Conservation (phyloP, 2,113 vertebrate genomes). For the Dipodomys merriami region DNA sequence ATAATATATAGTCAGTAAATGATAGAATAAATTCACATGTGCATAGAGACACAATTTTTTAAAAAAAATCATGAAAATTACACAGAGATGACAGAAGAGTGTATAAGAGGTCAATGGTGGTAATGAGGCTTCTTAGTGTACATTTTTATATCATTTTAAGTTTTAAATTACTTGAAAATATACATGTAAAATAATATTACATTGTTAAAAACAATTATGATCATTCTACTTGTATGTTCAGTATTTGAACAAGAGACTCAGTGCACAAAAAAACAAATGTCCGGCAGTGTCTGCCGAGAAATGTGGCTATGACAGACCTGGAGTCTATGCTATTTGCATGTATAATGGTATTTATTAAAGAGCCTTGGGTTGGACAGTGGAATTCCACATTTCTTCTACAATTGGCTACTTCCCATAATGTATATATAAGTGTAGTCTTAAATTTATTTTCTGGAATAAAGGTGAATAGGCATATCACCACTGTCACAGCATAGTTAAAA, state of each 20-base stretch:
- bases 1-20: no score
- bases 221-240: background rate
- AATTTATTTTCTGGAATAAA: slow-evolving; percentile 42
- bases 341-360: background rate
- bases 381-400: background rate
- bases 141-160: slow-evolving; percentile 11
- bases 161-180: slow-evolving; percentile 34
- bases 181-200: background rate
- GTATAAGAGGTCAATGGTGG: background rate
- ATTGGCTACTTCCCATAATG: background rate
- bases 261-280: background rate
- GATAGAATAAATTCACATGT: background rate
- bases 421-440: slow-evolving; percentile 25
- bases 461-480: background rate
- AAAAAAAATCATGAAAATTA: background rate
- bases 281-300: background rate
- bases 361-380: background rate
- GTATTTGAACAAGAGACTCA: background rate
- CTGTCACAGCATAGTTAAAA: background rate
- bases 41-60: background rate
- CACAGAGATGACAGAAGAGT: background rate
- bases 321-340: background rate
- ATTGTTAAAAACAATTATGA: background rate
- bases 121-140: background rate
- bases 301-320: background rate